Conservation (phyloP, 1,140 invertebrate genomes). For the Araneus ventricosus region DNA sequence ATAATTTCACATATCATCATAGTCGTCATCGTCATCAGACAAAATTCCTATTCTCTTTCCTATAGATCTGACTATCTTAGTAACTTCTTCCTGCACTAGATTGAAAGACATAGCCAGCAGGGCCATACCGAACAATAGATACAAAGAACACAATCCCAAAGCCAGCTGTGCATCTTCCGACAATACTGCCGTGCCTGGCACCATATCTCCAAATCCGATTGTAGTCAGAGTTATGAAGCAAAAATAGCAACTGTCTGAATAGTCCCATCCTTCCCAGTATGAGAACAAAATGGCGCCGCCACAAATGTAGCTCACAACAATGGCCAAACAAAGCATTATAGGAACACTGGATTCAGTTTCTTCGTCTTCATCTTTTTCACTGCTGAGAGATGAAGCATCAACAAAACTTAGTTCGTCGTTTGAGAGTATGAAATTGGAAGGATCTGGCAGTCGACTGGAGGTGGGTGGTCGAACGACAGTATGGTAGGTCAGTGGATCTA, state of each 20-base stretch:
- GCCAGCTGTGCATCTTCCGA: slow-evolving; percentile 87
- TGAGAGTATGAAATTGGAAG: neutral
- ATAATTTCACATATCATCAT: slow-evolving; percentile 65
- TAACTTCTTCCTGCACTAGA: slow-evolving; percentile 93
- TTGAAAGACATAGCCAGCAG: slow-evolving; percentile 96
- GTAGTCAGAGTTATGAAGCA: slow-evolving; percentile 91
- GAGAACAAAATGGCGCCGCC: slow-evolving; percentile 94
- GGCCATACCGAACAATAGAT: slow-evolving; percentile 92
- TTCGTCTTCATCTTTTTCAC: slow-evolving; percentile 79
- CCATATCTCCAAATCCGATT: slow-evolving; percentile 91
- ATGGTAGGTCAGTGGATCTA: neutral
- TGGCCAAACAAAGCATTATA: slow-evolving; percentile 91
- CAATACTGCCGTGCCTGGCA: slow-evolving; percentile 84
- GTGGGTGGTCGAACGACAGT: neutral
- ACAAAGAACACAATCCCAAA: slow-evolving; percentile 90
- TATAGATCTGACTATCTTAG: slow-evolving; percentile 86
- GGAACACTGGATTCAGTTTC: slow-evolving; percentile 79
- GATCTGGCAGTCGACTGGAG: neutral
- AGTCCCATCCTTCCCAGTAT: slow-evolving; percentile 90
- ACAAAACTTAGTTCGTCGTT: slow-evolving; percentile 40
- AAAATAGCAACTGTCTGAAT: slow-evolving; percentile 95
- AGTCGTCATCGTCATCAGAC: slow-evolving; percentile 78
- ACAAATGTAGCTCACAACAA: slow-evolving; percentile 93
- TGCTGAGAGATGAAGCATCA: neutral
- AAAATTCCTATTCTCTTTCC: slow-evolving; percentile 84